These are phyloP conservation scores for Sciaenops ocellatus DNA, from an alignment of 2,797 vertebrate species.

Conservation along the genomic window DNA sequence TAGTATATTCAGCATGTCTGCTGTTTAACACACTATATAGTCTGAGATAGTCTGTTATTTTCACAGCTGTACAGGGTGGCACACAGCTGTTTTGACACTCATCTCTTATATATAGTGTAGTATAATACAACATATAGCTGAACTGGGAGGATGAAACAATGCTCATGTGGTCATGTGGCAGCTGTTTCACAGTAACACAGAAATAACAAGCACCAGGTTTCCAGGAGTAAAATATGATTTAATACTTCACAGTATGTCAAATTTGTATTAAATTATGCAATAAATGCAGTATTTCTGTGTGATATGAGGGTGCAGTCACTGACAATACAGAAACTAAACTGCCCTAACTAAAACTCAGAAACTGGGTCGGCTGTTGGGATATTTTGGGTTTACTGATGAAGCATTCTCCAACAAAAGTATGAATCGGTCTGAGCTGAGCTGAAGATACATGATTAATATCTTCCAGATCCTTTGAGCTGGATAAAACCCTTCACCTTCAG, in stretches of 20 bases:
- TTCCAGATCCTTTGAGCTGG: too few relatives aligned
- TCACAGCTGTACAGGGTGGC: conserved; percentile 22
- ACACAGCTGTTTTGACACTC: conserved; percentile 41
- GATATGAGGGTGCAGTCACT: not conserved
- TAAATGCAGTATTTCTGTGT: not conserved
- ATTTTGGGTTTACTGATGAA: too few relatives aligned
- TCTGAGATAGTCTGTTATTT: conserved; percentile 3
- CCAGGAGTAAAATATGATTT: not conserved
- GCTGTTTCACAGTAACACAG: conserved; percentile 11
- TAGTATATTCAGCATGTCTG: not conserved
- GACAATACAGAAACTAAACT: too few relatives aligned
- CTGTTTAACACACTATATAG: conserved; percentile 7
- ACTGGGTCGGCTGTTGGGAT: not conserved
- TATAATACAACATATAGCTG: conserved; percentile 2
- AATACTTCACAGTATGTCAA: not conserved
- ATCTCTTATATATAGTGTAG: not conserved
- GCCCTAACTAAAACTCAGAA: not conserved
- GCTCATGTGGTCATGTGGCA: conserved; percentile 19
- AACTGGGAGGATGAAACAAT: conserved; percentile 31
- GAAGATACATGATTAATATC: too few relatives aligned
- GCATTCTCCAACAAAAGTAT: too few relatives aligned
- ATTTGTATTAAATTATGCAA: not conserved
- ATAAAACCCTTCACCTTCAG: too few relatives aligned
- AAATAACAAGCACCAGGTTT: conserved; percentile 7
- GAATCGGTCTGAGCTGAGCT: too few relatives aligned